Evolutionary conservation across 2,888 invertebrate species (phyloP).

Genomic region (Platypus cylindrus): DNA sequence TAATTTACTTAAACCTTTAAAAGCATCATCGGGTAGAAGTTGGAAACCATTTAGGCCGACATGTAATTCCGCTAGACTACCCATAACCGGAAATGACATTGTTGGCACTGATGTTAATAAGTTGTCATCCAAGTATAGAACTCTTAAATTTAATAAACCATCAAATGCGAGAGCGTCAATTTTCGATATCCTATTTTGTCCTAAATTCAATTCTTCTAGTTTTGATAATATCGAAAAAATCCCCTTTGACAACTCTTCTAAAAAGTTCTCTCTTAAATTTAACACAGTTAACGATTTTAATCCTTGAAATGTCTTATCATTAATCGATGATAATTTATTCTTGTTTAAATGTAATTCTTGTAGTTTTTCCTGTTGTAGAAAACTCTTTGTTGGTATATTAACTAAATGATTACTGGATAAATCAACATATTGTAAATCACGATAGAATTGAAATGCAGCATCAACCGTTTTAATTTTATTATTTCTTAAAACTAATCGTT

Average conservation of each 20-base stretch:
- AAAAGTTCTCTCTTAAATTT: conserved; percentile 67
- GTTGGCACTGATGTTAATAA: conserved; percentile 67
- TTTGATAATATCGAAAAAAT: conserved; percentile 62
- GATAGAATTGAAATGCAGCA: conserved; percentile 80
- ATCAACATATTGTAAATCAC: conserved; percentile 73
- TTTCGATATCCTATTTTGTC: conserved; percentile 70
- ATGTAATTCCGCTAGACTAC: conserved; percentile 70
- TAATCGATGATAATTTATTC: conserved; percentile 71
- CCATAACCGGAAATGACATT: conserved; percentile 55
- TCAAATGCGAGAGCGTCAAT: conserved; percentile 68
- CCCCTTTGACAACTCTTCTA: conserved; percentile 64
- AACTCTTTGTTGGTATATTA: conserved; percentile 67
- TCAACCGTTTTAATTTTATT: conserved; percentile 82
- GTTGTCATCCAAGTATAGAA: conserved; percentile 75
- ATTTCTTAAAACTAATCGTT: conserved; percentile 68
- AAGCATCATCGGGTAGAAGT: conserved; percentile 62
- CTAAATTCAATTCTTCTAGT: conserved; percentile 74
- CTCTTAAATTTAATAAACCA: conserved; percentile 60
- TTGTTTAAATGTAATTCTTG: conserved; percentile 73
- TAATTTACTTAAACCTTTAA: conserved; percentile 61
- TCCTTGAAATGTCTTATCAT: conserved; percentile 68
- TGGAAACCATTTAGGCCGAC: conserved; percentile 74
- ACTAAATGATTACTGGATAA: conserved; percentile 74
- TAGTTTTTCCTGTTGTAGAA: conserved; percentile 66
- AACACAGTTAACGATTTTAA: conserved; percentile 65